Evolutionary conservation across 2,797 vertebrate species (phyloP).

Genomic region (Calcarius lapponicus): DNA sequence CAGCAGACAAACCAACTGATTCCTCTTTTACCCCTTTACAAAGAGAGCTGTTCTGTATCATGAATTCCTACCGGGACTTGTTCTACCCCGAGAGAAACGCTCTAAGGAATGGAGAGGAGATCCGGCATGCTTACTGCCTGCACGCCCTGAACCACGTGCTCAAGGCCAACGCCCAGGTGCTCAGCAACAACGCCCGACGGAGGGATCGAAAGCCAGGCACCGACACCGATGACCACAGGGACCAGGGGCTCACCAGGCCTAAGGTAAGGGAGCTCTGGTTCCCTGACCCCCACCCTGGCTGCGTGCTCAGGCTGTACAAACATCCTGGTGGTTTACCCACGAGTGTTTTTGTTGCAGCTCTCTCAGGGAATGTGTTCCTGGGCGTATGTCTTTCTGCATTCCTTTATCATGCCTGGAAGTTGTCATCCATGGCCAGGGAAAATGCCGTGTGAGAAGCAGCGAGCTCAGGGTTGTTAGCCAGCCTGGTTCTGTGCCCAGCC

Average conservation of each 20-base stretch:
- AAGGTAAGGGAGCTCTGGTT: slow-evolving; percentile 81
- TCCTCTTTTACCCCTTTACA: slow-evolving; percentile 81
- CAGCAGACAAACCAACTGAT: background rate
- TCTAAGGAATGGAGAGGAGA: slow-evolving; percentile 81
- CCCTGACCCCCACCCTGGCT: fast-evolving
- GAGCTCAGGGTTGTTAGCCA: background rate
- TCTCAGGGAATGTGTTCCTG: background rate
- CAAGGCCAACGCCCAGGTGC: slow-evolving; percentile 91
- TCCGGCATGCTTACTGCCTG: slow-evolving; percentile 87
- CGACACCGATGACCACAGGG: slow-evolving; percentile 83
- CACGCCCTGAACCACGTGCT: slow-evolving; percentile 92
- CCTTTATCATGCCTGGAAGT: background rate
- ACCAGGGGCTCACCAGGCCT: slow-evolving; percentile 94
- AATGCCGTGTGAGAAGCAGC: background rate
- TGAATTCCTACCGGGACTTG: slow-evolving; percentile 92
- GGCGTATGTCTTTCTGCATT: background rate
- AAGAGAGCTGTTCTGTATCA: slow-evolving; percentile 87
- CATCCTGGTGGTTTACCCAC: background rate
- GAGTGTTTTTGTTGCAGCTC: background rate
- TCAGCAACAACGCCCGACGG: slow-evolving; percentile 85
- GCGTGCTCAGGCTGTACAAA: background rate
- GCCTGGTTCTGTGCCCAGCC: background rate
- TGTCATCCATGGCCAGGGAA: fast-evolving
- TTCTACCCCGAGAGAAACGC: slow-evolving; percentile 86
- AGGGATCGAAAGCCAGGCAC: slow-evolving; percentile 76